Evolutionary conservation across 2,888 invertebrate species (phyloP).

Genomic region (Lepidocyrtinus sp.): DNA sequence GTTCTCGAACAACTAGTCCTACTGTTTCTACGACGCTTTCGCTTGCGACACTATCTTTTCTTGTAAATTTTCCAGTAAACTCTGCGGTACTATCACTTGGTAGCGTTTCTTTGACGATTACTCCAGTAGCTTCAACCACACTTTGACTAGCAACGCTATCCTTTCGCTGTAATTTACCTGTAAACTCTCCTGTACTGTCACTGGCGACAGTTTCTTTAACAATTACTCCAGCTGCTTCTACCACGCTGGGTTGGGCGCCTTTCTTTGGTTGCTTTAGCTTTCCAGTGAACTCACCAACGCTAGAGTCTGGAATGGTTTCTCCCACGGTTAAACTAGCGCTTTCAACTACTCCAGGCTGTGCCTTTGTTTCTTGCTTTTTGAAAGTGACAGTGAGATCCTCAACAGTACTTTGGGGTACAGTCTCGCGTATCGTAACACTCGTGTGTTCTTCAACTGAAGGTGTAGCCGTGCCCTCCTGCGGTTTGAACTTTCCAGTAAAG

Average conservation of each 20-base stretch:
- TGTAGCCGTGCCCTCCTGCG: slow-evolving; percentile 73
- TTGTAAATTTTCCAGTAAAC: not conserved
- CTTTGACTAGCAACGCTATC: not conserved
- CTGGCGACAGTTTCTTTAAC: slow-evolving; percentile 18
- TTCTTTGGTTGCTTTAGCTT: not conserved
- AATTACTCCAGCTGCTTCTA: not conserved
- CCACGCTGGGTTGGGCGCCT: not conserved
- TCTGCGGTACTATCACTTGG: too few relatives aligned
- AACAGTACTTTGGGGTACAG: slow-evolving; percentile 73
- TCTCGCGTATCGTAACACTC: slow-evolving; percentile 76
- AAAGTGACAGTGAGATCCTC: not conserved
- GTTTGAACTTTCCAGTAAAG: slow-evolving; percentile 72
- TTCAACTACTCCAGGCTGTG: slow-evolving; percentile 71
- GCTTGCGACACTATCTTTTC: slow-evolving; percentile 10
- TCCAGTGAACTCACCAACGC: not conserved
- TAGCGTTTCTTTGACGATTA: not conserved
- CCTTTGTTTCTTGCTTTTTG: not conserved
- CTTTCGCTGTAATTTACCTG: not conserved
- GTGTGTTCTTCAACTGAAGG: slow-evolving; percentile 74
- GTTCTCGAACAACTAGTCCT: not conserved
- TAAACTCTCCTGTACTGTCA: slow-evolving; percentile 1
- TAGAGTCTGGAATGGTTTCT: slow-evolving; percentile 75
- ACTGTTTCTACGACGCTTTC: slow-evolving; percentile 3
- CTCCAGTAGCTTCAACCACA: too few relatives aligned
- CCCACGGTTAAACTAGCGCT: slow-evolving; percentile 75